These are phyloP conservation scores for Drosophila sechellia DNA, from an alignment of 1,140 invertebrate genomes.

Conservation along the genomic window DNA sequence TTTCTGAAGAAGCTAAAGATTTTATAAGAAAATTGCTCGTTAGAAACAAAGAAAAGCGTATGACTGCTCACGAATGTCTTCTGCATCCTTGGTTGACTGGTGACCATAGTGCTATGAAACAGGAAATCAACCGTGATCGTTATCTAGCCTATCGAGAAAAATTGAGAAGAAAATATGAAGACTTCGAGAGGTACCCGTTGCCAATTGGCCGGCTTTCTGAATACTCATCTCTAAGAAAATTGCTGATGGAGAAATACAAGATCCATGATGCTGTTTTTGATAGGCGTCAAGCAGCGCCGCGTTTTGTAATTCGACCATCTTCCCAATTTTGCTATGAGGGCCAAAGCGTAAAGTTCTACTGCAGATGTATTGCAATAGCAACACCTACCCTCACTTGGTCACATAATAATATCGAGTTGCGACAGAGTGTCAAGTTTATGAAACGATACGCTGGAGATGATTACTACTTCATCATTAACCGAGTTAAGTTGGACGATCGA, in stretches of 20 bases:
- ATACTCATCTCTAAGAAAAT: conserved; percentile 98
- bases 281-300: conserved; percentile 97
- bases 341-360: conserved; percentile 98
- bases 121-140: conserved; percentile 91
- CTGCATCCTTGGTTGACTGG: conserved; percentile 97
- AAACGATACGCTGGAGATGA: conserved; percentile 98
- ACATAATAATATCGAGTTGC: conserved; percentile 95
- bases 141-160: conserved; percentile 95
- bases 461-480: conserved; percentile 98
- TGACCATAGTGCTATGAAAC: conserved; percentile 90
- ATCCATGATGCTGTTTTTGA: conserved; percentile 98
- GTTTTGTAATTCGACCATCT: conserved; percentile 98
- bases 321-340: conserved; percentile 98
- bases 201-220: conserved; percentile 98
- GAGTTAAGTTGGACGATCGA: conserved; percentile 96
- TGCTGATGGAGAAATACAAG: conserved; percentile 97
- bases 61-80: conserved; percentile 99
- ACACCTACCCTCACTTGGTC: conserved; percentile 98
- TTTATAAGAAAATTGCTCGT: conserved; percentile 97
- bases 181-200: conserved; percentile 96
- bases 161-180: conserved; percentile 93
- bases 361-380: conserved; percentile 97
- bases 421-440: conserved; percentile 99
- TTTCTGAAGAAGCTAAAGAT: conserved; percentile 98
- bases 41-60: conserved; percentile 97